These are phyloP conservation scores for Acronicta leporina DNA, from an alignment of 2,888 invertebrate genomes.

Conservation along the genomic window DNA sequence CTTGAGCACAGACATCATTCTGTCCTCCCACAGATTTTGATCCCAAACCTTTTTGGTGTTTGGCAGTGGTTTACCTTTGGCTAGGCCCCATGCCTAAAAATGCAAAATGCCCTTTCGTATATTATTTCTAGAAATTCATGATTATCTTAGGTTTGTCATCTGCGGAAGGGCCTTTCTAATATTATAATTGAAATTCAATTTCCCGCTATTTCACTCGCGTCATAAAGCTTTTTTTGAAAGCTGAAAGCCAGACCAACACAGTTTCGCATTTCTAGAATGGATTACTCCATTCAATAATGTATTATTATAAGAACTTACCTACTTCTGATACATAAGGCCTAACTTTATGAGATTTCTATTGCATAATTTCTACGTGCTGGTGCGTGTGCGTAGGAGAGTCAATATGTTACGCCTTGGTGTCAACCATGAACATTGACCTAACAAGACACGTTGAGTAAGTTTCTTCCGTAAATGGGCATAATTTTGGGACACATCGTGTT, in stretches of 20 bases:
- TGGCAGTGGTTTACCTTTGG: not conserved
- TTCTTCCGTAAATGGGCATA: slow-evolving; percentile 51
- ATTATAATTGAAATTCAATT: slow-evolving; percentile 25
- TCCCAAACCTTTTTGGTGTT: not conserved
- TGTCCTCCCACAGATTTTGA: slow-evolving; percentile 18
- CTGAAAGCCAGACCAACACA: too few relatives aligned
- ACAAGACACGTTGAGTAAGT: slow-evolving; percentile 34
- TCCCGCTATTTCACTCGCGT: too few relatives aligned
- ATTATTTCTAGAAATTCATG: slow-evolving; percentile 5
- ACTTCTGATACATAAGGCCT: slow-evolving; percentile 19
- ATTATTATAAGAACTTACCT: too few relatives aligned
- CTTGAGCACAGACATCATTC: slow-evolving; percentile 23
- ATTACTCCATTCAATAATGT: slow-evolving; percentile 12
- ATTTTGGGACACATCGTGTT: slow-evolving; percentile 39
- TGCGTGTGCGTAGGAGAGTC: slow-evolving; percentile 41
- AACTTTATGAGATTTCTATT: slow-evolving; percentile 38
- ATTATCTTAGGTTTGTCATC: slow-evolving; percentile 15
- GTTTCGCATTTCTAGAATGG: too few relatives aligned
- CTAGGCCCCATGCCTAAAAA: not conserved
- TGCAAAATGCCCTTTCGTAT: slow-evolving; percentile 4
- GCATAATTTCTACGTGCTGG: slow-evolving; percentile 30
- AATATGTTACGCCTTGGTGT: slow-evolving; percentile 23
- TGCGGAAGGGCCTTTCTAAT: slow-evolving; percentile 11
- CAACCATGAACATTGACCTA: slow-evolving; percentile 41
- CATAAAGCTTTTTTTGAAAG: too few relatives aligned